Conservation (phyloP, 1,140 invertebrate species). For the Limonius californicus region DNA sequence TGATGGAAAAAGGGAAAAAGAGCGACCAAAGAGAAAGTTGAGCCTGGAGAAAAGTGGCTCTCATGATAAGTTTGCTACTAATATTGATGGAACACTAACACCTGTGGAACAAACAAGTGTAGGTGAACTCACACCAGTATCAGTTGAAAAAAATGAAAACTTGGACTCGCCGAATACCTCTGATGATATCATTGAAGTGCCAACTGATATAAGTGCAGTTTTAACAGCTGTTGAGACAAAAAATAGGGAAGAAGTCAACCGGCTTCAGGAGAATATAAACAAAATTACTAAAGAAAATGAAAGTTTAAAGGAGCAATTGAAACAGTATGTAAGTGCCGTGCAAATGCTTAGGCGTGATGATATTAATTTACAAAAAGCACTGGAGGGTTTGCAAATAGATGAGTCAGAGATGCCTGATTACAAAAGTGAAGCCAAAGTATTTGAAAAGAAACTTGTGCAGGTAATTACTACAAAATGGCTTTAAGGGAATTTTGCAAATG, state of each 20-base stretch:
- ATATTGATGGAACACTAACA: constrained; percentile 45
- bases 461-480: constrained; percentile 46
- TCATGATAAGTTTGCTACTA: constrained; percentile 36
- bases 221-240: constrained; percentile 41
- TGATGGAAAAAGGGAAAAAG: constrained; percentile 12
- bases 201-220: constrained; percentile 44
- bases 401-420: constrained; percentile 47
- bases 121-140: constrained; percentile 52
- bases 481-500: constrained; percentile 17
- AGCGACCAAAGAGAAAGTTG: constrained; percentile 29
- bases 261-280: constrained; percentile 36
- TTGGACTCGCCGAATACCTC: constrained; percentile 33
- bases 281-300: constrained; percentile 74
- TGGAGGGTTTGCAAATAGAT: constrained; percentile 42
- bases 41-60: constrained; percentile 42
- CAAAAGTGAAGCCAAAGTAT: constrained; percentile 74
- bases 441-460: constrained; percentile 87
- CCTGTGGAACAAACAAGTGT: constrained; percentile 49
- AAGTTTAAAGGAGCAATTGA: constrained; percentile 79
- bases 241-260: constrained; percentile 40
- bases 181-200: constrained; percentile 42
- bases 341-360: constrained; percentile 73
- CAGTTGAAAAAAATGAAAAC: constrained; percentile 36
- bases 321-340: constrained; percentile 86
- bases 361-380: constrained; percentile 42